Base-by-base conservation (phyloP, 2,113 vertebrate species). In the Hippocampus barbouri region DNA sequence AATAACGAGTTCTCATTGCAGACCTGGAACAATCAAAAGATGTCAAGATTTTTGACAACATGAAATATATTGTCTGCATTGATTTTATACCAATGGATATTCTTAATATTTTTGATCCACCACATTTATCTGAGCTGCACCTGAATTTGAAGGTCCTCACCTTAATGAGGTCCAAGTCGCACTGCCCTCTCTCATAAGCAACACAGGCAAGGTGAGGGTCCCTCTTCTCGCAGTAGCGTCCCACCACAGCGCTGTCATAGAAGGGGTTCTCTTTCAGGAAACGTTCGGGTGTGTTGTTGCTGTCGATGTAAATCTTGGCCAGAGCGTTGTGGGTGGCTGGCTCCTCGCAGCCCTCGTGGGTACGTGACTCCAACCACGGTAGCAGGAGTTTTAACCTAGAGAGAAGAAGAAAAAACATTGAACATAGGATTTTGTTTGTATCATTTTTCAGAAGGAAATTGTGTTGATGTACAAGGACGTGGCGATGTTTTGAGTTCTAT, bases 1-100 rank as follows among this genome's bases (percentile, higher is more conserved):
- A 97, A 97, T 71, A 97, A 84, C 0, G 95, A 97, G 85, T 97
- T 96, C 75, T 97, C 95, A 67, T 96, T 96, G 93, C 96, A 98
- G 61, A 98, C 95, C 95, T 98, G 73, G 8, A 72, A 6, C 47
- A 2, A 51, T 74, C 68, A 75, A 4, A 69, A 10, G 51, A 0
- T 20, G 9, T 18, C n/a, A 14, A 53, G 3, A 8, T 15, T 21
- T 21, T 43, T 43, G 59, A 25, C 14, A 12, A 45, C 30, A 40
- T 59, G 1, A 27, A 15, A 59, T 6, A 59, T 59, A 59, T 27
- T 27, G 3, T 9, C 21, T 23, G 3, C n/a, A 57, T 11, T 25
- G 9, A 11, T 23, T n/a, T 23, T 51, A 53, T 21, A 53, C 20
- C 5, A 21, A 21, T 20, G 51, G 5, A 53, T 20, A 23, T 25